These are phyloP conservation scores for Hydrolagus colliei DNA, from an alignment of 2,797 vertebrate genomes.

Conservation along the genomic window DNA sequence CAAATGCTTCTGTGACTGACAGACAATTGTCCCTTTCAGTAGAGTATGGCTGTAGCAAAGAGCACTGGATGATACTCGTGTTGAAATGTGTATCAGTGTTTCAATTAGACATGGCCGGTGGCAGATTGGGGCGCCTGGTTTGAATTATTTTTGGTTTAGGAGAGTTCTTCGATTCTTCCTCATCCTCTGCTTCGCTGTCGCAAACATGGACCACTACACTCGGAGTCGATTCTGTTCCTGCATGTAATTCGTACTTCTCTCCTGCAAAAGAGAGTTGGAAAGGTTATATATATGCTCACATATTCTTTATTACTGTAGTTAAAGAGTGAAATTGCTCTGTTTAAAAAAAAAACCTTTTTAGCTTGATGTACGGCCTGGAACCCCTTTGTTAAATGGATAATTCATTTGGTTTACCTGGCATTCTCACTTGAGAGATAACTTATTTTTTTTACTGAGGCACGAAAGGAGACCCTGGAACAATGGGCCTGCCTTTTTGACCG, in stretches of 20 bases:
- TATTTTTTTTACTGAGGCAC: not conserved
- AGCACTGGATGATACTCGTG: conserved; percentile 44
- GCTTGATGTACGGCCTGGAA: too few species aligned
- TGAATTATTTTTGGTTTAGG: conserved; percentile 79
- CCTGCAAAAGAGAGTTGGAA: conserved; percentile 51
- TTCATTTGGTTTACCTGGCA: not conserved
- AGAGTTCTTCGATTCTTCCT: conserved; percentile 70
- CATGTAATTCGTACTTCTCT: conserved; percentile 75
- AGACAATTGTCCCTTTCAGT: conserved; percentile 44
- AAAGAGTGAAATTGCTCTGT: too few species aligned
- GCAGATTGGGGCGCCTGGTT: conserved; percentile 69
- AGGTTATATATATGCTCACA: not conserved
- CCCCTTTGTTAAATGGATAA: too few species aligned
- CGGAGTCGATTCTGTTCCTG: conserved; percentile 76
- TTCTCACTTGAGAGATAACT: not conserved
- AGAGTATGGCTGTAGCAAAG: conserved; percentile 42
- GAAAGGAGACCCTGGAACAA: not conserved
- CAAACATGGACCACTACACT: conserved; percentile 78
- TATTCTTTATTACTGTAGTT: too few species aligned
- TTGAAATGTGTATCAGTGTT: conserved; percentile 36
- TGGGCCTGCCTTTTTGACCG: too few species aligned
- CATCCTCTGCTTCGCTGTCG: conserved; percentile 69
- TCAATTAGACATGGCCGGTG: conserved; percentile 66
- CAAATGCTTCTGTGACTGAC: conserved; percentile 50
- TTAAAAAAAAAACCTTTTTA: too few species aligned